Evolutionary conservation across 2,888 invertebrate species (phyloP).

Genomic region (Omphaloscelis lunosa): DNA sequence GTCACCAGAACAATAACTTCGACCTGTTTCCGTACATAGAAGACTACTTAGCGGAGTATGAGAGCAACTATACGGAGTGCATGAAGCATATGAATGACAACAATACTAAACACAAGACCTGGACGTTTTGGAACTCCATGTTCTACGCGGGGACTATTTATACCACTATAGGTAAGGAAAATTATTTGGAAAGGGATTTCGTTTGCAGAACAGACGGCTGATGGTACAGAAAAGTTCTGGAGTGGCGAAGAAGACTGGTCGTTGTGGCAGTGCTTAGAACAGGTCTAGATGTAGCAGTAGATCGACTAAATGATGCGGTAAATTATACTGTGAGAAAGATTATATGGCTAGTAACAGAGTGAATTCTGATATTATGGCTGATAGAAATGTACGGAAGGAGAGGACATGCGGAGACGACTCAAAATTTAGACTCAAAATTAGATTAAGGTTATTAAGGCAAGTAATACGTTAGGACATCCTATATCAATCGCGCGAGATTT

Average conservation of each 20-base stretch:
- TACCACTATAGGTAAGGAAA: conserved; percentile 94
- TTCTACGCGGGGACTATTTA: conserved; percentile 97
- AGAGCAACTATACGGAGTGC: conserved; percentile 87
- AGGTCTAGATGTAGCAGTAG: no score
- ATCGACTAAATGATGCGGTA: no score
- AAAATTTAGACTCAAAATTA: neutral
- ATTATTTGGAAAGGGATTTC: neutral
- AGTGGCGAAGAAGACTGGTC: neutral
- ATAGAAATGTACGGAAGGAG: neutral
- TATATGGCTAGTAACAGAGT: neutral
- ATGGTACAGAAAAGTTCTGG: neutral
- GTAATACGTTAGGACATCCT: neutral
- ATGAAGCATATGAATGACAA: conserved; percentile 86
- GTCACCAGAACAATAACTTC: conserved; percentile 69
- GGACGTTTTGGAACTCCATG: conserved; percentile 96
- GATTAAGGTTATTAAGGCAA: no score
- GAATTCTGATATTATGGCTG: neutral
- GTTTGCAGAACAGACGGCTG: neutral
- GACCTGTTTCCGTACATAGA: conserved; percentile 74
- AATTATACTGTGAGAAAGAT: neutral
- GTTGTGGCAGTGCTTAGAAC: no score
- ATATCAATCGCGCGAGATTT: neutral
- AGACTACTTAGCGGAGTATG: conserved; percentile 86
- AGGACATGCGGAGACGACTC: neutral
- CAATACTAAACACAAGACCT: conserved; percentile 89